Conservation (phyloP, 1,140 invertebrate genomes). For the Caerostris extrusa region DNA sequence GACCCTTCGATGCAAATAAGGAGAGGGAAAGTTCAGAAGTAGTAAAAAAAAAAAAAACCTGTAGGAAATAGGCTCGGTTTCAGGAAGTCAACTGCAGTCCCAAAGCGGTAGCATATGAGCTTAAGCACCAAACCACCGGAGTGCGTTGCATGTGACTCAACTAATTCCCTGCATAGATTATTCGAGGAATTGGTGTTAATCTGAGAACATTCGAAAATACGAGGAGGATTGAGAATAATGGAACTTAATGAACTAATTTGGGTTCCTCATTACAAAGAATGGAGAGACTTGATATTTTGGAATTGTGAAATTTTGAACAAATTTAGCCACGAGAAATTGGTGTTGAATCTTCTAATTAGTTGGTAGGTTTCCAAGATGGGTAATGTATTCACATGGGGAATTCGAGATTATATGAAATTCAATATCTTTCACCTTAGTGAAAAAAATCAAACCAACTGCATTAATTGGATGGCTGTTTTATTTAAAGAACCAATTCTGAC, state of each 20-base stretch:
- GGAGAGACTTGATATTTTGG: no score
- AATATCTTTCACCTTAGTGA: no score
- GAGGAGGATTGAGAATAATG: not conserved
- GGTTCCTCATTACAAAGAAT: not conserved
- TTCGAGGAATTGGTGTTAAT: not conserved
- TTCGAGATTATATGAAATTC: no score
- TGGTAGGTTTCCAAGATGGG: no score
- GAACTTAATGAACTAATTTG: slow-evolving; percentile 2
- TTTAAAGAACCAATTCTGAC: no score
- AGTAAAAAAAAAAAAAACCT: slow-evolving; percentile 1
- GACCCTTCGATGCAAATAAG: slow-evolving; percentile 28
- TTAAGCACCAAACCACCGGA: not conserved
- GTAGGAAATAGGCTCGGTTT: not conserved
- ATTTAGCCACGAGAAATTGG: no score
- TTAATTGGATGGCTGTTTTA: no score
- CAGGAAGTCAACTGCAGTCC: slow-evolving; percentile 33
- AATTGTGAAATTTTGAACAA: no score
- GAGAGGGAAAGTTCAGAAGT: not conserved
- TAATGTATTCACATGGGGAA: no score
- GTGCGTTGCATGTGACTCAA: not conserved
- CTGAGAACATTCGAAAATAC: not conserved
- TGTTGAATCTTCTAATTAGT: no score
- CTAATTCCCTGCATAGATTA: slow-evolving; percentile 27
- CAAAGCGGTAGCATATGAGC: not conserved
- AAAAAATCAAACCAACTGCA: no score